Evolutionary conservation across 2,797 vertebrate genomes (phyloP).

Genomic region (Xiphorhynchus erythropygius): DNA sequence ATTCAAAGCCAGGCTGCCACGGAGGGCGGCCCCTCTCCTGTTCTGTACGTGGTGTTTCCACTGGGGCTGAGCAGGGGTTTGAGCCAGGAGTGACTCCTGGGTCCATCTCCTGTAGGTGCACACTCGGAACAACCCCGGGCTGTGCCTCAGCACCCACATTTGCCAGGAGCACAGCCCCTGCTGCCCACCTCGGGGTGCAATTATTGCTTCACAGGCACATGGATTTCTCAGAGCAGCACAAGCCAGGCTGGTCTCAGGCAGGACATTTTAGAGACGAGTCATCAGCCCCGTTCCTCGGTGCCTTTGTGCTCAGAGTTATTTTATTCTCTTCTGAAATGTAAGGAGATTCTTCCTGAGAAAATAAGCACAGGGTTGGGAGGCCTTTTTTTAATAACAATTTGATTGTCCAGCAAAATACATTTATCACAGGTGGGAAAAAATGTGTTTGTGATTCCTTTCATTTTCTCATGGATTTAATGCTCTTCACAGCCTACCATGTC

Average conservation of each 20-base stretch:
- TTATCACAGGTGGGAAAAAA: neutral
- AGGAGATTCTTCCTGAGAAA: neutral
- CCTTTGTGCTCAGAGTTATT: neutral
- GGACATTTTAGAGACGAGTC: neutral
- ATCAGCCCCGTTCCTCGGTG: neutral
- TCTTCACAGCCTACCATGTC: neutral
- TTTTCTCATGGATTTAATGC: neutral
- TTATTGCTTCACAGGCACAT: neutral
- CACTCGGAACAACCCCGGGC: accelerated
- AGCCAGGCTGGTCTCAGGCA: neutral
- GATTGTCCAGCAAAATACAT: neutral
- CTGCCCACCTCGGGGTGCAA: neutral
- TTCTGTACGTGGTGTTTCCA: accelerated
- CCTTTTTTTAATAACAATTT: neutral
- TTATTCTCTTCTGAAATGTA: neutral
- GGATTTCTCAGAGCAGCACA: neutral
- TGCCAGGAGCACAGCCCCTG: neutral
- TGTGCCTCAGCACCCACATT: accelerated
- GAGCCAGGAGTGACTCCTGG: neutral
- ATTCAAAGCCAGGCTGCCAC: accelerated
- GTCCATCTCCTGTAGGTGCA: neutral
- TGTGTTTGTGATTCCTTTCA: neutral
- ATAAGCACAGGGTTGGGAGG: neutral
- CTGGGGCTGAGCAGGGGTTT: neutral
- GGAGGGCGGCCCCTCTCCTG: accelerated